Evolutionary conservation across 2,113 vertebrate species (phyloP).

Genomic region (Emydocephalus ijimae): DNA sequence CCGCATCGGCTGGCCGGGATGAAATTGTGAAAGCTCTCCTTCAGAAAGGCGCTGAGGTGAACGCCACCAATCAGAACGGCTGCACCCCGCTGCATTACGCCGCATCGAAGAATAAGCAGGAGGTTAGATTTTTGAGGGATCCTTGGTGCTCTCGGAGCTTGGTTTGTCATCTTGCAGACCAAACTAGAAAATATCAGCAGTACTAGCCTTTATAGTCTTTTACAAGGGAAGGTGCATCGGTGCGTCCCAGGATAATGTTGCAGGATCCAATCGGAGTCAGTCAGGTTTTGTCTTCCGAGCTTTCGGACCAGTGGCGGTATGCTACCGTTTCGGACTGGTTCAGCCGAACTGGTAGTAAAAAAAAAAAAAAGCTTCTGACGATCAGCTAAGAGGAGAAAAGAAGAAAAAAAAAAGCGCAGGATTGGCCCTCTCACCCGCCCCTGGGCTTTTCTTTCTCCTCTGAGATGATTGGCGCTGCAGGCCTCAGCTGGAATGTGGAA

Average conservation of each 20-base stretch:
- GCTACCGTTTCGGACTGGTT: no score
- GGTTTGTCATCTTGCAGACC: background rate
- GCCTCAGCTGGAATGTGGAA: no score
- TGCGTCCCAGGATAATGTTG: background rate
- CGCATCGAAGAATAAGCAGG: slow-evolving; percentile 90
- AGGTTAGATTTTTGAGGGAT: slow-evolving; percentile 70
- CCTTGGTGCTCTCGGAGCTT: background rate
- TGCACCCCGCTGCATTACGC: slow-evolving; percentile 94
- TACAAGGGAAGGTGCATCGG: background rate
- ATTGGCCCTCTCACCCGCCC: no score
- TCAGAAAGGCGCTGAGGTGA: slow-evolving; percentile 85
- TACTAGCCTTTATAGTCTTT: background rate
- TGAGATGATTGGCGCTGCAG: no score
- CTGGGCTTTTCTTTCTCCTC: no score
- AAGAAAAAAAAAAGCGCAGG: no score
- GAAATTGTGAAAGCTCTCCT: slow-evolving; percentile 88
- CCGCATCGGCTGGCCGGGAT: slow-evolving; percentile 90
- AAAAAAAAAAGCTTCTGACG: no score
- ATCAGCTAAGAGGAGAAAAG: no score
- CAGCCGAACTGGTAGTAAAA: no score
- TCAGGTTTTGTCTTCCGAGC: background rate
- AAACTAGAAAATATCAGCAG: background rate
- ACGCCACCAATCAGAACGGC: slow-evolving; percentile 90
- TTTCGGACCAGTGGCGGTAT: no score
- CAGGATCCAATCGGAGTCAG: background rate